These are phyloP conservation scores for Irena cyanogastra DNA, from an alignment of 2,113 vertebrate species.

Conservation along the genomic window DNA sequence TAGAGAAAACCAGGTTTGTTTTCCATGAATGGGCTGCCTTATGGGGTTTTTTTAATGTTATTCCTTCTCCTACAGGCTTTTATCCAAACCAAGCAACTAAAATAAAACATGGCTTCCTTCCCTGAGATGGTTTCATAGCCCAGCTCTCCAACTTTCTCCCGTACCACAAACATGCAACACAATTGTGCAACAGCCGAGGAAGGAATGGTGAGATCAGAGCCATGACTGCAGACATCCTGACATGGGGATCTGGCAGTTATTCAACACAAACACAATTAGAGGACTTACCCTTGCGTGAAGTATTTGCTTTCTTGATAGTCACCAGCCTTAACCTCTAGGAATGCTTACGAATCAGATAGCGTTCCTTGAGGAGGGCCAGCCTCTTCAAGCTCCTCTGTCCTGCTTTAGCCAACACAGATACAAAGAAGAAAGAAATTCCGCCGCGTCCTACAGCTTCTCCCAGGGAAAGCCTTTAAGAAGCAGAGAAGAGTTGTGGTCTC, in stretches of 20 bases:
- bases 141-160: slow-evolving; percentile 48
- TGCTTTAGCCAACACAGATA: slow-evolving; percentile 17
- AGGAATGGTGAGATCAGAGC: slow-evolving; percentile 63
- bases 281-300: slow-evolving; percentile 78
- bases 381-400: slow-evolving; percentile 36
- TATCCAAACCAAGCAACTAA: slow-evolving; percentile 66
- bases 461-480: not conserved
- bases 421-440: slow-evolving; percentile 28
- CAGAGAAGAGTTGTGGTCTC: not conserved
- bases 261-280: slow-evolving; percentile 80
- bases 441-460: not conserved
- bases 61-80: slow-evolving; percentile 60
- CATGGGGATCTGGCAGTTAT: slow-evolving; percentile 73
- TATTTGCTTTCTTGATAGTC: slow-evolving; percentile 75
- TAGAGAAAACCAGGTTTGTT: slow-evolving; percentile 2
- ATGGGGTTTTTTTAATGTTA: slow-evolving; percentile 18
- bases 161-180: slow-evolving; percentile 61
- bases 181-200: slow-evolving; percentile 53
- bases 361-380: slow-evolving; percentile 28
- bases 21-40: not conserved
- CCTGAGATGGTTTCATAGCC: slow-evolving; percentile 41
- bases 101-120: slow-evolving; percentile 65
- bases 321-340: slow-evolving; percentile 72
- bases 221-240: slow-evolving; percentile 70
- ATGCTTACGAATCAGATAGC: slow-evolving; percentile 54